A percentile compares a stretch with the other conserved stretches of the same genome.
Conservation (phyloP, 2,797 vertebrate species). For the Sus cebifrons region DNA sequence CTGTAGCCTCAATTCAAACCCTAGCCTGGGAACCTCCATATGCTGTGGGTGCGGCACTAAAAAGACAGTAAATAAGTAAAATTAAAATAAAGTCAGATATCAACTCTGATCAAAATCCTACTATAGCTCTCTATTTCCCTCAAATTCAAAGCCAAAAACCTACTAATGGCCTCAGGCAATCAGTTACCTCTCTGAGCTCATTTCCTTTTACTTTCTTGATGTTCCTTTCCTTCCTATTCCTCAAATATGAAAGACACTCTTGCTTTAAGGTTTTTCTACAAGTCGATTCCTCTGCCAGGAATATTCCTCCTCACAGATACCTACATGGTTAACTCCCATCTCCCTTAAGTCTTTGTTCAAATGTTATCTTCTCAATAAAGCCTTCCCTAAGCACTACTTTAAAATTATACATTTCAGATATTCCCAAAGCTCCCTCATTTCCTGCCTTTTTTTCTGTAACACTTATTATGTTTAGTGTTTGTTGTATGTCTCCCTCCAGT, state of each 20-base stretch:
- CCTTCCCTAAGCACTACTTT: neutral
- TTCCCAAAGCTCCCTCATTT: slow-evolving; percentile 1
- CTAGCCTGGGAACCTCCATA: too few species aligned
- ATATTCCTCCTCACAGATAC: neutral
- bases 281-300: neutral
- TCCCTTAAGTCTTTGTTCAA: slow-evolving; percentile 22
- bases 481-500: neutral
- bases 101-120: slow-evolving; percentile 50
- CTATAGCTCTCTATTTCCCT: slow-evolving; percentile 8
- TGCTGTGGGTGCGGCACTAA: too few species aligned
- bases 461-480: slow-evolving; percentile 18
- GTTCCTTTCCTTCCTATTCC: neutral
- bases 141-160: slow-evolving; percentile 40
- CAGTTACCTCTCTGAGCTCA: neutral
- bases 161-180: neutral
- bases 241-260: slow-evolving; percentile 23
- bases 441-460: neutral
- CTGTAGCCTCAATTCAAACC: too few species aligned
- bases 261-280: neutral
- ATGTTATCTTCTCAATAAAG: slow-evolving; percentile 42
- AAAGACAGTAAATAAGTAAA: too few species aligned
- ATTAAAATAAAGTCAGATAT: neutral
- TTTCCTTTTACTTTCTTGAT: slow-evolving; percentile 18
- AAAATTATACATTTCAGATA: neutral
- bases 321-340: slow-evolving; percentile 8